These are phyloP conservation scores for Trichosurus vulpecula DNA, from an alignment of 2,797 vertebrate species.

Conservation along the genomic window DNA sequence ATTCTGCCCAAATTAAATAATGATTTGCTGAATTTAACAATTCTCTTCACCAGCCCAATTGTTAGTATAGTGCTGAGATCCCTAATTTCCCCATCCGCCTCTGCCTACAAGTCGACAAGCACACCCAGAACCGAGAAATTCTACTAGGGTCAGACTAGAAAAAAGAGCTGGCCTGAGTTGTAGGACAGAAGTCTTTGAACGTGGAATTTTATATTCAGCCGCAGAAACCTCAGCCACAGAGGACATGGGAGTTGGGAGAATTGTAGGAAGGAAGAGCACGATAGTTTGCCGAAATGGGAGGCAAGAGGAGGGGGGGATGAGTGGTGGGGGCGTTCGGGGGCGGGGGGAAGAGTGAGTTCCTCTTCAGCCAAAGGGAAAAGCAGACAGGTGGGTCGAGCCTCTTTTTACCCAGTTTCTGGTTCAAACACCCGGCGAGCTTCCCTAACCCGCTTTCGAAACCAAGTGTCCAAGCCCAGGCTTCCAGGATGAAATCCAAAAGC, in stretches of 20 bases:
- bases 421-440: not conserved
- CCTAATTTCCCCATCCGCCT: slow-evolving; percentile 21
- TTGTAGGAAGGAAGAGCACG: not conserved
- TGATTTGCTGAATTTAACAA: not conserved
- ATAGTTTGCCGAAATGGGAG: not conserved
- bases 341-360: not conserved
- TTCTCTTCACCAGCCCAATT: not conserved
- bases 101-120: not conserved
- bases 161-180: not conserved
- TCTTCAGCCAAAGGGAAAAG: not conserved
- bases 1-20: not conserved
- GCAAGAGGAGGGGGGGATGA: not conserved
- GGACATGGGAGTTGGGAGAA: accelerated
- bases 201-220: not conserved
- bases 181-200: not conserved
- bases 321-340: no score
- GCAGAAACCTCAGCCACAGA: not conserved
- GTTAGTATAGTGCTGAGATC: not conserved
- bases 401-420: not conserved
- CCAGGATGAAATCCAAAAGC: not conserved
- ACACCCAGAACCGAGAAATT: not conserved
- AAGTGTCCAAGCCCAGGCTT: not conserved
- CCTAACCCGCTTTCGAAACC: not conserved
- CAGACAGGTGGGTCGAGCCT: not conserved
- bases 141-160: not conserved